Conservation (phyloP, 2,797 vertebrate genomes). For the Clamator glandarius region DNA sequence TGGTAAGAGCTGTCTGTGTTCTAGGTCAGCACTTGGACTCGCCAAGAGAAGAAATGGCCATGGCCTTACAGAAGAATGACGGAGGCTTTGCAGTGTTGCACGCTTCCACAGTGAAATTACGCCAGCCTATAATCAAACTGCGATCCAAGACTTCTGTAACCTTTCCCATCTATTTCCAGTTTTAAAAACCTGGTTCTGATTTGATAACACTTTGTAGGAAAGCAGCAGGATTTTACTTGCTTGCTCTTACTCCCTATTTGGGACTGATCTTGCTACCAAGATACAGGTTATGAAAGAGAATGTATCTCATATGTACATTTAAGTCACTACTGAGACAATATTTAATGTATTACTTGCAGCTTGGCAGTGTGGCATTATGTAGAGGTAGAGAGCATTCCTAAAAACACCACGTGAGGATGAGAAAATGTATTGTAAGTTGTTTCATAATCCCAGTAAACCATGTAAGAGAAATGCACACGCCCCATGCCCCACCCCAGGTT, state of each 20-base stretch:
- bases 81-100: neutral
- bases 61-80: neutral
- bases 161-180: neutral
- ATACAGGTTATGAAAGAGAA: neutral
- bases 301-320: rapidly evolving
- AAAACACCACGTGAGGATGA: conserved; percentile 16
- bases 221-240: neutral
- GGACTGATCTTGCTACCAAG: neutral
- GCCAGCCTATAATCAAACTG: neutral
- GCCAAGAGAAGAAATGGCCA: neutral
- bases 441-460: conserved; percentile 30
- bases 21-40: neutral
- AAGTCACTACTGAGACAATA: neutral
- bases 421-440: conserved; percentile 1
- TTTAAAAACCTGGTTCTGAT: neutral
- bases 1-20: neutral
- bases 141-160: neutral
- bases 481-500: conserved; percentile 23
- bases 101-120: neutral
- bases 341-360: conserved; percentile 22
- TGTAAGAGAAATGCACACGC: conserved; percentile 12
- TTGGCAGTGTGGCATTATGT: neutral
- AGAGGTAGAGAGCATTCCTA: neutral
- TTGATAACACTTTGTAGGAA: neutral
- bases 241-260: neutral